A percentile compares a stretch with the other conserved stretches of the same genome.
phyloP scores from a whole-genome alignment of 1,140 invertebrate genomes.

The Drosophila obscura region DNA sequence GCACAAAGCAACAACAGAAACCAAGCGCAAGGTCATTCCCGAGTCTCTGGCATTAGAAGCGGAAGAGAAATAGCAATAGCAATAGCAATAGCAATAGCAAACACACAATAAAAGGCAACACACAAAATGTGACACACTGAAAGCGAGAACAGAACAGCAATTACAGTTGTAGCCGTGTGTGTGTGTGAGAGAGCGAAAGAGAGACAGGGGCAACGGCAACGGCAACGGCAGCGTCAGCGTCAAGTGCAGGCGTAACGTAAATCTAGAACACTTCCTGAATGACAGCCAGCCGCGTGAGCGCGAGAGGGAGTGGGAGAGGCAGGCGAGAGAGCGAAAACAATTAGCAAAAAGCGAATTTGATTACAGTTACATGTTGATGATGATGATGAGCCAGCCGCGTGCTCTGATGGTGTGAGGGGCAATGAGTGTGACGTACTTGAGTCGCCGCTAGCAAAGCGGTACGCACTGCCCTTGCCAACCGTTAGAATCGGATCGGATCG shows the following conservation, averaged over 20 bases:
- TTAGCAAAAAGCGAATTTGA: slow-evolving; percentile 79
- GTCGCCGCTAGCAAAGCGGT: neutral
- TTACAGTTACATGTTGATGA: slow-evolving; percentile 64
- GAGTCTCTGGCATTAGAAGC: slow-evolving; percentile 66
- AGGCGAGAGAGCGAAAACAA: slow-evolving; percentile 44
- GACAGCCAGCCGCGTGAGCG: neutral
- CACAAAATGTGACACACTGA: slow-evolving; percentile 73
- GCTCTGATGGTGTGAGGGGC: slow-evolving; percentile 1
- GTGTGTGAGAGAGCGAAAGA: neutral
- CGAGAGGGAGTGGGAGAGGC: neutral
- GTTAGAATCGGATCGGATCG: slow-evolving; percentile 34
- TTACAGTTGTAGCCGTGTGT: slow-evolving; percentile 27
- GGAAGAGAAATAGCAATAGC: slow-evolving; percentile 74
- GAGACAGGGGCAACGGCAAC: too few relatives aligned
- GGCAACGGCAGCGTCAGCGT: neutral
- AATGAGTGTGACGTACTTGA: slow-evolving; percentile 65
- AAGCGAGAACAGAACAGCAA: slow-evolving; percentile 55
- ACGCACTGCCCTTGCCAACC: slow-evolving; percentile 27
- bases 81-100: slow-evolving; percentile 48
- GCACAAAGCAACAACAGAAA: slow-evolving; percentile 45
- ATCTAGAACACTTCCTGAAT: slow-evolving; percentile 70
- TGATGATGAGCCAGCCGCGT: too few relatives aligned
- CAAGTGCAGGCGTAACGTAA: slow-evolving; percentile 73
- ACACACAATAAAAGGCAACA: slow-evolving; percentile 57
- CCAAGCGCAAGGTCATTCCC: slow-evolving; percentile 67